phyloP scores from a whole-genome alignment of 2,113 vertebrate species.

The Perca schrenkii region DNA sequence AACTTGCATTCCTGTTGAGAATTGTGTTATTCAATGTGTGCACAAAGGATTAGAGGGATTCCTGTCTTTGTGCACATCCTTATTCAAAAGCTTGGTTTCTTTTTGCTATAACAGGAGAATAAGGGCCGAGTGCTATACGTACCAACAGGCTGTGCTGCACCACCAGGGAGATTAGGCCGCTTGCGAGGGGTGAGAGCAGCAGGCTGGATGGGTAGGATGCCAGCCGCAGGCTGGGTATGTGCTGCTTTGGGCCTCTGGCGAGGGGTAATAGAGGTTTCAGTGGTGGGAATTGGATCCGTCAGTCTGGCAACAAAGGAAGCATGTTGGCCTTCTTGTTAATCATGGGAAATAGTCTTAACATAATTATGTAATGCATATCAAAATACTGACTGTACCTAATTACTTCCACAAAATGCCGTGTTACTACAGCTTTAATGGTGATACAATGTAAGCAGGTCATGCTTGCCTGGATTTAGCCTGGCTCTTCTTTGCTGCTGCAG shows the following conservation, averaged over 20 bases:
- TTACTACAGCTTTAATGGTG: conserved; percentile 42
- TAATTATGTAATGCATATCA: conserved; percentile 58
- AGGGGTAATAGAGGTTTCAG: conserved; percentile 97
- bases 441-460: conserved; percentile 28
- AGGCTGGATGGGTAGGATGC: conserved; percentile 96
- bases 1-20: conserved; percentile 32
- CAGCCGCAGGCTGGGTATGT: conserved; percentile 93
- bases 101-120: conserved; percentile 14
- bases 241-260: conserved; percentile 97
- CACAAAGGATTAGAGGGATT: conserved; percentile 39
- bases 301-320: conserved; percentile 83
- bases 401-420: conserved; percentile 32
- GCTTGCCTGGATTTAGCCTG: conserved; percentile 93
- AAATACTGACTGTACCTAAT: conserved; percentile 33
- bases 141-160: conserved; percentile 87
- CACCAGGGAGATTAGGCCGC: conserved; percentile 88
- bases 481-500: conserved; percentile 97
- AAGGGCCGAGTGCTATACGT: conserved; percentile 41
- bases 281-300: conserved; percentile 96
- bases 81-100: conserved; percentile 24
- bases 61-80: conserved; percentile 4
- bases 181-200: conserved; percentile 95
- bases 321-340: conserved; percentile 52
- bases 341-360: conserved; percentile 37
- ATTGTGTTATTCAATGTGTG: not conserved